Evolutionary conservation across 2,888 invertebrate species (phyloP).

Genomic region (Microctonus brassicae): DNA sequence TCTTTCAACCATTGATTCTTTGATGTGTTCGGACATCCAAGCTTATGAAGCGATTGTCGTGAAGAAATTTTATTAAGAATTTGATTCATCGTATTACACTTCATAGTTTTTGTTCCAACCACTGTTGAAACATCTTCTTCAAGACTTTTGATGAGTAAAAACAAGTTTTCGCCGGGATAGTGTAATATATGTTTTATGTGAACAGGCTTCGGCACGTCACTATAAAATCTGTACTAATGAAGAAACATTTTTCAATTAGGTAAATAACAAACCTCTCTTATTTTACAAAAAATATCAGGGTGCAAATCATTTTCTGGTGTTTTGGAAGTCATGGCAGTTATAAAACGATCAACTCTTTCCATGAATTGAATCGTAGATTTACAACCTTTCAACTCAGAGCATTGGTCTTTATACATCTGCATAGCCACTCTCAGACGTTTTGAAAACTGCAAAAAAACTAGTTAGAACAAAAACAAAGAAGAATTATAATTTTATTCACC

Average conservation of each 20-base stretch:
- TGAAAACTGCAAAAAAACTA: slow-evolving; percentile 42
- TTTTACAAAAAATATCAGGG: too few relatives aligned
- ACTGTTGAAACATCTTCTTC: slow-evolving; percentile 30
- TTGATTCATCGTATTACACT: slow-evolving; percentile 31
- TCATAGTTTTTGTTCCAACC: slow-evolving; percentile 29
- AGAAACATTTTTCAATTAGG: too few relatives aligned
- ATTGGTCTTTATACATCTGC: slow-evolving; percentile 27
- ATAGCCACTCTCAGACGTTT: slow-evolving; percentile 40
- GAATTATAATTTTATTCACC: slow-evolving; percentile 24
- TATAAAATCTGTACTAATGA: too few relatives aligned
- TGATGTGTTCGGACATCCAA: slow-evolving; percentile 16
- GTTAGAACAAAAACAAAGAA: too few relatives aligned
- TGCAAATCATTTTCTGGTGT: slow-evolving; percentile 37
- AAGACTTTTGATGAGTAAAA: slow-evolving; percentile 24
- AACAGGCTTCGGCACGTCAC: too few relatives aligned
- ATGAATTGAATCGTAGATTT: slow-evolving; percentile 38
- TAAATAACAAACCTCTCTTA: too few relatives aligned
- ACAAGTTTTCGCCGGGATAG: slow-evolving; percentile 37
- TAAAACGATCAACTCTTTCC: slow-evolving; percentile 31
- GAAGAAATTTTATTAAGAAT: slow-evolving; percentile 19
- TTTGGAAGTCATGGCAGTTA: slow-evolving; percentile 43
- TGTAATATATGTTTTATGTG: too few relatives aligned
- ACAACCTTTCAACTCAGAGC: slow-evolving; percentile 35
- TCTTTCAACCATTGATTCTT: background rate
- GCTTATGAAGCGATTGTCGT: background rate